Conservation (phyloP, 2,888 invertebrate species). For the Nephrotoma flavescens region DNA sequence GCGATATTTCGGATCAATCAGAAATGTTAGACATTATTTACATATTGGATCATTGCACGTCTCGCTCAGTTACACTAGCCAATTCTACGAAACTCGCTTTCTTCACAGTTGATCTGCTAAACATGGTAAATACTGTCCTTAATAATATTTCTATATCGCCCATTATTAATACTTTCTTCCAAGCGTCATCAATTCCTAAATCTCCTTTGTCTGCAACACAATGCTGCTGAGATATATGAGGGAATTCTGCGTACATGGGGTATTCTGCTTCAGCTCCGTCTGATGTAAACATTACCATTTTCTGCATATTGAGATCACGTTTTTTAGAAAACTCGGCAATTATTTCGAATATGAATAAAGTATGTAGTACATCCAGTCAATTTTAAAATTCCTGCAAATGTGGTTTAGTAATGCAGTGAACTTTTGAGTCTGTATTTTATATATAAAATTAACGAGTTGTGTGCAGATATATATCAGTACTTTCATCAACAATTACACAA, state of each 20-base stretch:
- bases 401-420: no score
- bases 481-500: constrained; percentile 1
- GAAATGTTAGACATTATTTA: constrained; percentile 5
- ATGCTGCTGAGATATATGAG: not conserved
- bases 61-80: constrained; percentile 6
- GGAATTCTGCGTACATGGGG: not conserved
- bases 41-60: constrained; percentile 7
- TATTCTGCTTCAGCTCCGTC: no score
- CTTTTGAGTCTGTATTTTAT: no score
- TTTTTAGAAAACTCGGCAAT: not conserved
- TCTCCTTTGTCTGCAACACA: no score
- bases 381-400: no score
- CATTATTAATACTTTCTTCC: not conserved
- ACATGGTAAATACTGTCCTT: constrained; percentile 2
- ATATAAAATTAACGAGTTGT: not conserved
- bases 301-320: constrained; percentile 1
- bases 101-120: constrained; percentile 6
- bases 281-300: not conserved
- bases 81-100: no score
- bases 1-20: constrained; percentile 5
- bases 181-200: no score
- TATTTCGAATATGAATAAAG: not conserved
- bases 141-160: constrained; percentile 1
- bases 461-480: no score
- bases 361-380: no score